Conservation (phyloP, 1,140 invertebrate species). For the Drosophila repleta region DNA sequence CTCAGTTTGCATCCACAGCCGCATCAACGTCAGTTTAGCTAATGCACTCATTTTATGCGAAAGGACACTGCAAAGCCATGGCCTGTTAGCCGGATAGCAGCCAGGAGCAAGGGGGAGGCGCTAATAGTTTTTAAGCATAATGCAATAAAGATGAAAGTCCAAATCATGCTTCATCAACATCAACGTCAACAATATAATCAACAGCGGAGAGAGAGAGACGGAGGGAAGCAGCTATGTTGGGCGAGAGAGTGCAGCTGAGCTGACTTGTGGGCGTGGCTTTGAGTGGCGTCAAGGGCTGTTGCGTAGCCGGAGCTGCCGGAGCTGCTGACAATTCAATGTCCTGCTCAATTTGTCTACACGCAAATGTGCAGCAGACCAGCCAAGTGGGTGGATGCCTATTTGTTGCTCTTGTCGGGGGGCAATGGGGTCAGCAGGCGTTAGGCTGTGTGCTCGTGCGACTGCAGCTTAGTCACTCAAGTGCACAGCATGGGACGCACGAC, state of each 20-base stretch:
- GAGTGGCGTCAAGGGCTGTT: conserved; percentile 62
- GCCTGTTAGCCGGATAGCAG: neutral
- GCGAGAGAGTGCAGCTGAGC: neutral
- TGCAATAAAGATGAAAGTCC: conserved; percentile 82
- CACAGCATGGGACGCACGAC: conserved; percentile 57
- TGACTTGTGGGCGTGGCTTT: conserved; percentile 19
- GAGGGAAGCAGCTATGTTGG: neutral
- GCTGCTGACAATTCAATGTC: conserved; percentile 78
- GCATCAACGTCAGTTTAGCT: conserved; percentile 51
- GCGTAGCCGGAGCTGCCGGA: conserved; percentile 39
- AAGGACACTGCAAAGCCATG: conserved; percentile 13
- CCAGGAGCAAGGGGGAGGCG: conserved; percentile 30
- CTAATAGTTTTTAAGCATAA: conserved; percentile 83
- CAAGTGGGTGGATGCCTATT: conserved; percentile 37
- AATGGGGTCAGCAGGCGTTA: conserved; percentile 35
- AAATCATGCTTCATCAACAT: conserved; percentile 83
- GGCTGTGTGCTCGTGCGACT: conserved; percentile 54
- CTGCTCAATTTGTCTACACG: conserved; percentile 79
- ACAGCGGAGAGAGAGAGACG: conserved; percentile 36
- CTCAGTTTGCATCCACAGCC: conserved; percentile 15
- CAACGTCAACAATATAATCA: conserved; percentile 83
- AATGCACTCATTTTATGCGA: conserved; percentile 42
- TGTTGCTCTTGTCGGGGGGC: conserved; percentile 43
- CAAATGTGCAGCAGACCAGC: conserved; percentile 46
- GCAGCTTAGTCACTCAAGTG: conserved; percentile 79